Evolutionary conservation across 1,140 invertebrate genomes (phyloP).

Genomic region (Agrypnia vestita): DNA sequence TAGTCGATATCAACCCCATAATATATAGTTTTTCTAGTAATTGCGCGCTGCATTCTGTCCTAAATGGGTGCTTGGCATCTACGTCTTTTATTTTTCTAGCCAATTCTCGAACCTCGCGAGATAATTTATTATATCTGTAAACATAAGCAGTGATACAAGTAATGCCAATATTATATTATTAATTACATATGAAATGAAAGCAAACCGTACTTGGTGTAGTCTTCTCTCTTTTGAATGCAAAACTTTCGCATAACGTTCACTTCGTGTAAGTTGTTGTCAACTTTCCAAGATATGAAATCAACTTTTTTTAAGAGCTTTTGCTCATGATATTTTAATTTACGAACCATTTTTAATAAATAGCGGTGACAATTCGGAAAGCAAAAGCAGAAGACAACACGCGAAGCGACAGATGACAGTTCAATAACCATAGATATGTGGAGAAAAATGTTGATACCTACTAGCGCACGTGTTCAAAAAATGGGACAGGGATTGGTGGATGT

Average conservation of each 20-base stretch:
- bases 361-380: background rate
- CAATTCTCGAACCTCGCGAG: conserved; percentile 90
- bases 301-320: conserved; percentile 98
- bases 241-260: conserved; percentile 93
- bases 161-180: background rate
- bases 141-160: conserved; percentile 42
- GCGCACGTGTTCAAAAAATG: too few relatives aligned
- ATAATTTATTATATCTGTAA: conserved; percentile 95
- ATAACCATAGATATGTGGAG: too few relatives aligned
- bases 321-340: conserved; percentile 98
- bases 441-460: too few relatives aligned
- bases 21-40: conserved; percentile 94
- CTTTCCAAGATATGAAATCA: conserved; percentile 98
- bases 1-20: conserved; percentile 93
- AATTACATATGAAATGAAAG: background rate
- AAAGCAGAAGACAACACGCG: background rate
- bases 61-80: conserved; percentile 88
- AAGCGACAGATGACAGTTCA: background rate
- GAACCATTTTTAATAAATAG: conserved; percentile 84
- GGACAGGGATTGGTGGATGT: too few relatives aligned
- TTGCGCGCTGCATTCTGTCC: conserved; percentile 87
- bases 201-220: conserved; percentile 88
- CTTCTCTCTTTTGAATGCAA: conserved; percentile 93
- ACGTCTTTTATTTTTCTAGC: conserved; percentile 93
- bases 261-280: conserved; percentile 96